Base-by-base conservation (phyloP, 2,888 invertebrate genomes). In the Drosophila recens region DNA sequence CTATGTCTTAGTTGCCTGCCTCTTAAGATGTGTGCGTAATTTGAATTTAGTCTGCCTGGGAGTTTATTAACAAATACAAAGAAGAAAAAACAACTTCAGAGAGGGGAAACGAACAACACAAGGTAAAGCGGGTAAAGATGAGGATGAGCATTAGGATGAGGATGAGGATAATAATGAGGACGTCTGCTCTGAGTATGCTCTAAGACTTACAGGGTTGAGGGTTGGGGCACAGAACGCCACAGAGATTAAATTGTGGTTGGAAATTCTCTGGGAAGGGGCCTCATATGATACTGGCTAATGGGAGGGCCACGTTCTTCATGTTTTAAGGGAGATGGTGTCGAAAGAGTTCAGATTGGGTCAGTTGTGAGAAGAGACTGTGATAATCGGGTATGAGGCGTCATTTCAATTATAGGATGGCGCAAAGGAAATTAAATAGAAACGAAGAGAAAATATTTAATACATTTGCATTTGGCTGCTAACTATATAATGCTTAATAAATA, bases 11-110 rank as follows among this genome's bases (percentile, higher is more conserved):
- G 56, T 61, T 73, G 57, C 62, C 38, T 65, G 53, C 75, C 77
- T 65, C 87, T 79, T 69, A 79, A 89, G 89, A 84, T 89, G 87
- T 87, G 84, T 89, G 84, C 87, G 89, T 84, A 89, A 84, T 84
- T 84, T 84, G 84, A 84, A 84, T 84, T 84, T 84, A 84, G 84
- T 84, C 84, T 84, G 87, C 87, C 68, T 46, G 85, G 73, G 84
- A 84, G 85, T 84, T 87, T 84, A 84, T 84, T 84, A 84, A 84
- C 89, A 87, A 84, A 84, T 72, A 84, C 87, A 89, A 82, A 76
- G 79, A 67, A 61, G 54, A 65, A 67, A 20, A 51, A 65, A 49
- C 34, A 69, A n/a, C 48, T 46, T 46, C 42, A 34, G 13, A 36
- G 17, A 11, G n/a, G 34, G 23, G n/a, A 38, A 58, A 48, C 34